Conservation (phyloP, 1,140 invertebrate genomes). For the Lordiphosa mommai region DNA sequence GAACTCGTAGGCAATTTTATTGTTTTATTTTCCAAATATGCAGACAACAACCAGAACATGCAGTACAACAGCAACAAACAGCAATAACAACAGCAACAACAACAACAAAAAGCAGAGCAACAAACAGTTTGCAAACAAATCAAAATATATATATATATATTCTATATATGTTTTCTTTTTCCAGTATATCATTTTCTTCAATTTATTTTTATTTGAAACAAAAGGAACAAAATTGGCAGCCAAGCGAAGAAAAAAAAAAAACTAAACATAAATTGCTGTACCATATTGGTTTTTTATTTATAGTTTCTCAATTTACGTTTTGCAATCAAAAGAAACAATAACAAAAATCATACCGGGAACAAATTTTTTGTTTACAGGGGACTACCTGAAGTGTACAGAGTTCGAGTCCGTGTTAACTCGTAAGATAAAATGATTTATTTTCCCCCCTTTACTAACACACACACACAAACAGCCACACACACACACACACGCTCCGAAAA, state of each 20-base stretch:
- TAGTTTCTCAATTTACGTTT: conserved; percentile 30
- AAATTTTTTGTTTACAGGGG: conserved; percentile 87
- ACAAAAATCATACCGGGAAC: conserved; percentile 80
- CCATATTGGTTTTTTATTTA: conserved; percentile 19
- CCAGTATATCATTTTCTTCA: conserved; percentile 32
- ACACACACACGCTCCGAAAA: conserved; percentile 19
- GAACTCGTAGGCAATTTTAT: no score
- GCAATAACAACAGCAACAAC: conserved; percentile 11
- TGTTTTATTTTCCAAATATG: not conserved
- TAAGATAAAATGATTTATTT: conserved; percentile 82
- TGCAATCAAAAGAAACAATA: conserved; percentile 46
- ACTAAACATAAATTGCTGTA: conserved; percentile 9
- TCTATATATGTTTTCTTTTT: conserved; percentile 40
- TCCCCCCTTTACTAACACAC: conserved; percentile 44
- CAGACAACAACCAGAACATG: conserved; percentile 6
- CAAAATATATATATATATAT: conserved; percentile 37
- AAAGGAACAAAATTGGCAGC: conserved; percentile 52
- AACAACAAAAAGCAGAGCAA: conserved; percentile 26
- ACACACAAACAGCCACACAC: conserved; percentile 21
- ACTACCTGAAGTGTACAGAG: conserved; percentile 87
- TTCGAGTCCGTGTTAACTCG: conserved; percentile 88
- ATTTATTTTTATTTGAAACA: conserved; percentile 35
- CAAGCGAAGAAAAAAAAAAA: conserved; percentile 31
- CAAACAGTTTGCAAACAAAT: conserved; percentile 17
- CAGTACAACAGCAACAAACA: conserved; percentile 10